Evolutionary conservation across 92 coral and sea anemone species (phyloP).

Genomic region (Actinernus sp.): DNA sequence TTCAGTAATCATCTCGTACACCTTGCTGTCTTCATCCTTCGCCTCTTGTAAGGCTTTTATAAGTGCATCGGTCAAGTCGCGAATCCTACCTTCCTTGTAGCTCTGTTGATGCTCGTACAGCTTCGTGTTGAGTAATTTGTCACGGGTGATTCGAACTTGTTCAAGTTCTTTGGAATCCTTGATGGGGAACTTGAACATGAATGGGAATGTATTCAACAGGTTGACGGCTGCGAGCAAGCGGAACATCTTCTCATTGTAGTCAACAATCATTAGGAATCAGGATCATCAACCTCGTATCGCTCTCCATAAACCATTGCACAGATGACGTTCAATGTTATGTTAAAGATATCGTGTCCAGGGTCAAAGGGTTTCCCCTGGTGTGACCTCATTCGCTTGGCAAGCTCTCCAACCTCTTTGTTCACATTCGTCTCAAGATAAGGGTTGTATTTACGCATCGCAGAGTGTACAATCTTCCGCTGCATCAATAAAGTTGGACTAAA

Average conservation of each 20-base stretch:
- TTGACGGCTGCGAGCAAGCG: conserved; percentile 57
- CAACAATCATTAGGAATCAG: conserved; percentile 72
- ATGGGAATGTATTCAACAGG: conserved; percentile 71
- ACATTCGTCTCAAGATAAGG: conserved; percentile 42
- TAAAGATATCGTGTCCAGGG: conserved; percentile 58
- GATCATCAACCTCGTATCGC: conserved; percentile 72
- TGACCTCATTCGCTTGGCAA: conserved; percentile 40
- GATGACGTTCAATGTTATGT: conserved; percentile 70
- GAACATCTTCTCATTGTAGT: conserved; percentile 66
- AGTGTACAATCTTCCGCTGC: conserved; percentile 72
- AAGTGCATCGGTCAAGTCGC: conserved; percentile 78
- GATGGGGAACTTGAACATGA: conserved; percentile 56
- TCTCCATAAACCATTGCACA: conserved; percentile 81
- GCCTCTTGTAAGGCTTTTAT: conserved; percentile 63
- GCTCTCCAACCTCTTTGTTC: conserved; percentile 36
- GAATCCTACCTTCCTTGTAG: conserved; percentile 58
- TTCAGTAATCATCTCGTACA: conserved; percentile 44
- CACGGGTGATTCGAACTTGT: conserved; percentile 33
- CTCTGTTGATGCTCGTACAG: conserved; percentile 61
- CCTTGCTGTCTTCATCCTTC: conserved; percentile 18
- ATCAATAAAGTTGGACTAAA: conserved; percentile 16
- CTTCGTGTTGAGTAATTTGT: conserved; percentile 61
- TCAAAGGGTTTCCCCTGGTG: conserved; percentile 61
- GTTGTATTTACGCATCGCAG: conserved; percentile 74
- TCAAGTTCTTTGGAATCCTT: conserved; percentile 20